Evolutionary conservation across 2,113 vertebrate genomes (phyloP).

Genomic region (Sylvietta virens): DNA sequence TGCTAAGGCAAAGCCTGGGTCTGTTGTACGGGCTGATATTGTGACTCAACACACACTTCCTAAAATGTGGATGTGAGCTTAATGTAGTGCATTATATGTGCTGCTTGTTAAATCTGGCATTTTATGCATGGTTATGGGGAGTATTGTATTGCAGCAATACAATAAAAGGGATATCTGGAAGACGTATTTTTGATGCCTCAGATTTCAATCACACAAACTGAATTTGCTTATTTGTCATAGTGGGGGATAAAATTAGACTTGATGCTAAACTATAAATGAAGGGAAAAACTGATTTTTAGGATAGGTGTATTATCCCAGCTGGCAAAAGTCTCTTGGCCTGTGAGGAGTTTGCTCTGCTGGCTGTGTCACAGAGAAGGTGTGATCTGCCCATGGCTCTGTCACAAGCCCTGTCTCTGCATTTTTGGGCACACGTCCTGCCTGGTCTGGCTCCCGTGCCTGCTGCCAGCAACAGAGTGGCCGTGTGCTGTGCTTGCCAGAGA

Average conservation of each 20-base stretch:
- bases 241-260: neutral
- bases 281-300: neutral
- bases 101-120: neutral
- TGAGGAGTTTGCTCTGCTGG: neutral
- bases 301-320: neutral
- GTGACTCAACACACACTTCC: neutral
- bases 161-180: neutral
- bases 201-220: neutral
- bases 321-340: neutral
- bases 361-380: neutral
- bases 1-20: neutral
- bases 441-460: neutral
- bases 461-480: neutral
- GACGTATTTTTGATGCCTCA: neutral
- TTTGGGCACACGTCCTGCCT: neutral
- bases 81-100: neutral
- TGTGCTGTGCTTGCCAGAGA: constrained; percentile 31
- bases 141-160: neutral
- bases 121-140: neutral
- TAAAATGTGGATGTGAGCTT: neutral
- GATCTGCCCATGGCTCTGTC: neutral
- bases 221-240: neutral
- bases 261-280: neutral
- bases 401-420: neutral
- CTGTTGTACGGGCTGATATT: neutral